These are phyloP conservation scores for Grus americana DNA, from an alignment of 2,113 vertebrate genomes.

Conservation along the genomic window DNA sequence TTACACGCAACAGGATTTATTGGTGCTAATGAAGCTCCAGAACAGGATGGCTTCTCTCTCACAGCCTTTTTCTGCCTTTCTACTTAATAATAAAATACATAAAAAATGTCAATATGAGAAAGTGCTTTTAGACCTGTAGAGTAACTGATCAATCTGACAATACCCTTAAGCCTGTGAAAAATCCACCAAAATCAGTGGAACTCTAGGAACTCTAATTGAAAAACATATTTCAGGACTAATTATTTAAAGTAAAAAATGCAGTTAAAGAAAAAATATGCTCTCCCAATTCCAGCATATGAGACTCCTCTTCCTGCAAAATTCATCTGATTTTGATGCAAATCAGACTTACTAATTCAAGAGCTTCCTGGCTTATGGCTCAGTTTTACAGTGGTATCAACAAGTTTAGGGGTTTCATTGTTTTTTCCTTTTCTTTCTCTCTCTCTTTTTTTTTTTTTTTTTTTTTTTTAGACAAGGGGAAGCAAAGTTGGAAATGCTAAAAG, in stretches of 20 bases:
- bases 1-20: slow-evolving; percentile 64
- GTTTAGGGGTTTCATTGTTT: neutral
- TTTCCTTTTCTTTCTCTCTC: neutral
- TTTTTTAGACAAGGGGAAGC: neutral
- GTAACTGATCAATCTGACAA: neutral
- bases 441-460: neutral
- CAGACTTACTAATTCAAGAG: neutral
- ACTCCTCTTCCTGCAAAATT: neutral
- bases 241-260: neutral
- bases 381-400: neutral
- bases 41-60: neutral
- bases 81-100: slow-evolving; percentile 17
- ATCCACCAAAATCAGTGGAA: neutral
- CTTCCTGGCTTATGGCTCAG: neutral
- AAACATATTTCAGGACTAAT: neutral
- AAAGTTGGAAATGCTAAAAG: neutral
- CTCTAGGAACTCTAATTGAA: neutral
- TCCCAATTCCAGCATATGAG: neutral
- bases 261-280: neutral
- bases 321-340: neutral
- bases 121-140: neutral
- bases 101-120: neutral
- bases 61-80: slow-evolving; percentile 4
- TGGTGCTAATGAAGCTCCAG: slow-evolving; percentile 51
- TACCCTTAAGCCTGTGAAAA: neutral